Evolutionary conservation across 1,140 invertebrate genomes (phyloP).

Genomic region (Drosophila kikkawai): DNA sequence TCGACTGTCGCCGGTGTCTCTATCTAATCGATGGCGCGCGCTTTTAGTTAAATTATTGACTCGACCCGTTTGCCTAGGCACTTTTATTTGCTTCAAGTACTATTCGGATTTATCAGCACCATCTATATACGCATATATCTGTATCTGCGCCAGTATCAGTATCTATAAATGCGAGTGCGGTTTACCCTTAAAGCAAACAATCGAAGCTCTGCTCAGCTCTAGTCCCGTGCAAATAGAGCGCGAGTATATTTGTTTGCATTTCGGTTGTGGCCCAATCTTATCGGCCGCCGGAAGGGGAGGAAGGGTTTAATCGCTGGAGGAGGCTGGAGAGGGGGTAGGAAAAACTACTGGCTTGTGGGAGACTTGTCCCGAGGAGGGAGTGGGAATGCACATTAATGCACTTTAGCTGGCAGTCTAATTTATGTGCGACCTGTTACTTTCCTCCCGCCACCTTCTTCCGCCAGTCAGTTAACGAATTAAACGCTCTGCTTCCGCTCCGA

Average conservation of each 20-base stretch:
- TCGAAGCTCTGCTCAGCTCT: conserved; percentile 34
- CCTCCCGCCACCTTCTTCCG: conserved; percentile 39
- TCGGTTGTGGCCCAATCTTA: conserved; percentile 53
- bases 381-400: conserved; percentile 34
- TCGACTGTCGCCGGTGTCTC: conserved; percentile 30
- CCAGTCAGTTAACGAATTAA: conserved; percentile 62
- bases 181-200: conserved; percentile 51
- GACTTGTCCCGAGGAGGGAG: not conserved
- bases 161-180: conserved; percentile 34
- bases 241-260: conserved; percentile 56
- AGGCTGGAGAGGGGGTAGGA: not conserved
- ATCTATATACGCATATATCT: conserved; percentile 46
- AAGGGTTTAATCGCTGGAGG: conserved; percentile 16
- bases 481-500: conserved; percentile 66
- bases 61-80: conserved; percentile 52
- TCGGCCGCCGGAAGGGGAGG: conserved; percentile 9
- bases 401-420: conserved; percentile 48
- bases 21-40: conserved; percentile 65
- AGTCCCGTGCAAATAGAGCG: conserved; percentile 60
- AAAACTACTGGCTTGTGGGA: not conserved
- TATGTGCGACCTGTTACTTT: conserved; percentile 72
- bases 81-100: conserved; percentile 55
- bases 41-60: conserved; percentile 69
- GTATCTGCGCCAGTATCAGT: conserved; percentile 32
- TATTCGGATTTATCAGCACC: conserved; percentile 47